Evolutionary conservation across 2,797 vertebrate genomes (phyloP), one percentile per base, ranked within the genome.

Genomic region (Taeniopygia guttata): DNA sequence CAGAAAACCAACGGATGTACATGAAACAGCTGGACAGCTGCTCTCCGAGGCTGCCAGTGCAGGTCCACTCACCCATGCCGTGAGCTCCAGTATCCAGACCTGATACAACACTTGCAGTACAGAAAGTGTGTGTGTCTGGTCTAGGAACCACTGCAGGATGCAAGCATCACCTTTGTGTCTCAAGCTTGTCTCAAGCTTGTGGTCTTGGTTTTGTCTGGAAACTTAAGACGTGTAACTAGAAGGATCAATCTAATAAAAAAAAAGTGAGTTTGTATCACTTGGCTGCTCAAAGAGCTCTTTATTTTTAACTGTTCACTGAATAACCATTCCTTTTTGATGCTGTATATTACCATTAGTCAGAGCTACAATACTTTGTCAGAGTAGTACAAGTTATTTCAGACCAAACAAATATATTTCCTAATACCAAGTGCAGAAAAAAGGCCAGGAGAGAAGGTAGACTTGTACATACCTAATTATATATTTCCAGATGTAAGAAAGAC

Each of bases 31-130:
- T 34, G 56, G 12, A 6, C 43, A 43, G 4, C 16, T 45, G 51
- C 66, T 64, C 46, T 34, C 38, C 13, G 7, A n/a, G 27, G 38
- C 55, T 21, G 13, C 23, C 1, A 1, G 4, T 34, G 40, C 58
- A 42, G 68, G 5, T 1, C 1, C 0, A 0, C 30, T 21, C 34
- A 23, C 48, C 26, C 27, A 16, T 0, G 0, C 7, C 2, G 6
- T 11, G 68, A 11, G 36, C 51, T 51, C 27, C 16, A 40, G 45
- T 13, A 4, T 11, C 34, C 5, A 7, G 40, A 42, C 38, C 64
- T 32, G 40, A 11, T 17, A 19, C 48, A 18, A 14, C 1, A 2
- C 69, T 34, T 66, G 43, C 30, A 13, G 30, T 46, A 7, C 40
- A 23, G 52, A 43, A 74, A 21, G 7, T 40, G 5, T 2, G 1